Conservation (phyloP, 2,797 vertebrate genomes). For the Amniataba percoides region DNA sequence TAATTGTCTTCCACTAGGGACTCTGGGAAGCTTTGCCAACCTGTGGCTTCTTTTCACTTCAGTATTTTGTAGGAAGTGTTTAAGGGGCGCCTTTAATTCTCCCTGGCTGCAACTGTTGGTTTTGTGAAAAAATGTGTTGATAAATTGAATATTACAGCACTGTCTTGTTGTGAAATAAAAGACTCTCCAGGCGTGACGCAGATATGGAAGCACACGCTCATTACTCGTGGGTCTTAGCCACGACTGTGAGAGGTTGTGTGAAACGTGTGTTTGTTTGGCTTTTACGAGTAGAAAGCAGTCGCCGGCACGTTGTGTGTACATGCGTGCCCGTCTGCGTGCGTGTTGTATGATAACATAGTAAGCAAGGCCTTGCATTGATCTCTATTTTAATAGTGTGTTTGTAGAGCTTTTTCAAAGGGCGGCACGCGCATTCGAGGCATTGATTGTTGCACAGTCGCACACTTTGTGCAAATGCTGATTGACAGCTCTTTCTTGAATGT, state of each 20-base stretch:
- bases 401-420: conserved; percentile 68
- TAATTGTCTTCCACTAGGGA: background rate
- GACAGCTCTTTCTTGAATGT: conserved; percentile 64
- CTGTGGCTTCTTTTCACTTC: conserved; percentile 30
- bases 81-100: conserved; percentile 12
- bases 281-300: conserved; percentile 45
- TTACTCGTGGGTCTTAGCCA: conserved; percentile 44
- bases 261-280: conserved; percentile 55
- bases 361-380: conserved; percentile 65
- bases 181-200: conserved; percentile 11
- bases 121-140: conserved; percentile 25
- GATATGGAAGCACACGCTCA: conserved; percentile 28
- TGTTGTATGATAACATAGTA: conserved; percentile 69
- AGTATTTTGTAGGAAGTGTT: conserved; percentile 28
- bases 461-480: conserved; percentile 73
- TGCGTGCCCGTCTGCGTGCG: conserved; percentile 52
- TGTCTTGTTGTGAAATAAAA: conserved; percentile 41
- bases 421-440: conserved; percentile 48
- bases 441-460: conserved; percentile 62
- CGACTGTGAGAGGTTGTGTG: conserved; percentile 47
- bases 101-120: background rate
- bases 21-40: background rate
- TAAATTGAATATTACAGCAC: conserved; percentile 22
- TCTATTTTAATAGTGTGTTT: conserved; percentile 64
- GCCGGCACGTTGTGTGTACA: conserved; percentile 30